Conservation (phyloP, 30 jellyfish, hydroid and myxozoan species). For the Cassiopea andromeda region DNA sequence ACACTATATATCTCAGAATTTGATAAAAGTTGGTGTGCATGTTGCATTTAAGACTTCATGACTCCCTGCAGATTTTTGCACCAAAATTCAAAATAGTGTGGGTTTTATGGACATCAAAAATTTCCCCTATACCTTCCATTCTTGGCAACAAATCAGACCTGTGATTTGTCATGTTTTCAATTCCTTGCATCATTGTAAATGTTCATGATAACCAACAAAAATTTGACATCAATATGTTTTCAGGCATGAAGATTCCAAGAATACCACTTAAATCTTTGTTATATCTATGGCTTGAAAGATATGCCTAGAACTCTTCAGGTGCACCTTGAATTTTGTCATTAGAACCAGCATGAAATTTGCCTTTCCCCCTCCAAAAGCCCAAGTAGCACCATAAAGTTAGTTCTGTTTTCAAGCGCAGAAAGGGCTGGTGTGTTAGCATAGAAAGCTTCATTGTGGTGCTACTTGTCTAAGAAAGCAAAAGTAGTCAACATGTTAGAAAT, state of each 20-base stretch:
- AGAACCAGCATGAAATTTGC: constrained; percentile 2
- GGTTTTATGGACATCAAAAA: constrained; percentile 14
- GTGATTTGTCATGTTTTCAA: not conserved
- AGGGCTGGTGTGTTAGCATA: constrained; percentile 12
- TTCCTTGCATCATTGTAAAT: too few species aligned
- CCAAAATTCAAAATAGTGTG: not conserved
- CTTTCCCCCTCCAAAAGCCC: constrained; percentile 46
- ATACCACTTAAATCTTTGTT: too few species aligned
- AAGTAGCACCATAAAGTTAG: constrained; percentile 14
- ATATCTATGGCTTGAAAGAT: not conserved
- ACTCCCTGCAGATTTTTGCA: not conserved
- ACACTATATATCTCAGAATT: not conserved
- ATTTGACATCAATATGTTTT: too few species aligned
- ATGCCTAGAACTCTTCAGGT: not conserved
- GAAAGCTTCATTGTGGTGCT: too few species aligned
- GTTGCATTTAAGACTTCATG: not conserved
- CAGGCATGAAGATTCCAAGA: too few species aligned
- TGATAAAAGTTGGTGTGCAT: not conserved
- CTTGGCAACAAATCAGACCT: too few species aligned
- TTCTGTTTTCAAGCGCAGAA: not conserved
- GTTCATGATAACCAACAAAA: too few species aligned
- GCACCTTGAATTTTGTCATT: not conserved
- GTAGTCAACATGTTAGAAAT: not conserved
- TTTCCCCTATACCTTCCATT: not conserved
- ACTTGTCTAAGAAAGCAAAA: too few species aligned